Percentiles rank a stretch among this genome's conserved stretches.
phyloP scores from a whole-genome alignment of 2,888 invertebrate genomes.

The Ophioninae sp. region DNA sequence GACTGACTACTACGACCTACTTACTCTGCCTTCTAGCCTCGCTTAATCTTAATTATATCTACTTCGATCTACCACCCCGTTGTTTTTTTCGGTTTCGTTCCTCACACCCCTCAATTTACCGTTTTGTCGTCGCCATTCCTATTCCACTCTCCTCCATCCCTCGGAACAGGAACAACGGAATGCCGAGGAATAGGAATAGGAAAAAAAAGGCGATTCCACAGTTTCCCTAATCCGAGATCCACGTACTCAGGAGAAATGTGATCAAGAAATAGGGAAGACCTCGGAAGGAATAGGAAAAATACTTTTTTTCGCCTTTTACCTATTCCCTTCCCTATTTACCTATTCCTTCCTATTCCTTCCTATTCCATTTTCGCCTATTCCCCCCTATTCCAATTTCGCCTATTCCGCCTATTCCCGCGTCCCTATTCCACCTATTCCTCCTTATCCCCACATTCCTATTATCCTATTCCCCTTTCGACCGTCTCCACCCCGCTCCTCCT shows the following conservation, averaged over 20 bases:
- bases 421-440: neutral
- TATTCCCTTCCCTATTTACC: neutral
- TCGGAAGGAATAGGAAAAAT: too few relatives aligned
- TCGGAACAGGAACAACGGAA: too few relatives aligned
- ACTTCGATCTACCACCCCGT: slow-evolving; percentile 60
- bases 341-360: neutral
- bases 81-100: slow-evolving; percentile 61
- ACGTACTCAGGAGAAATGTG: too few relatives aligned
- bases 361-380: neutral
- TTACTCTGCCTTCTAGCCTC: slow-evolving; percentile 66
- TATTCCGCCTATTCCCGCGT: neutral
- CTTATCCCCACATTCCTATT: neutral
- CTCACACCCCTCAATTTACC: slow-evolving; percentile 2
- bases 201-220: too few relatives aligned
- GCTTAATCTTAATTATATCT: slow-evolving; percentile 70
- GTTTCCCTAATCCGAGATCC: too few relatives aligned
- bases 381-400: neutral
- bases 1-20: slow-evolving; percentile 68
- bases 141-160: neutral
- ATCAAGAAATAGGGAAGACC: too few relatives aligned
- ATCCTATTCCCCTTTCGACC: neutral
- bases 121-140: neutral
- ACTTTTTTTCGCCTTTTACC: neutral
- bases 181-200: too few relatives aligned
- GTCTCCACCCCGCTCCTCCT: neutral